Evolutionary conservation across 2,797 vertebrate genomes (phyloP), one percentile per base, ranked within the genome.

Genomic region (Clarias fuscus): DNA sequence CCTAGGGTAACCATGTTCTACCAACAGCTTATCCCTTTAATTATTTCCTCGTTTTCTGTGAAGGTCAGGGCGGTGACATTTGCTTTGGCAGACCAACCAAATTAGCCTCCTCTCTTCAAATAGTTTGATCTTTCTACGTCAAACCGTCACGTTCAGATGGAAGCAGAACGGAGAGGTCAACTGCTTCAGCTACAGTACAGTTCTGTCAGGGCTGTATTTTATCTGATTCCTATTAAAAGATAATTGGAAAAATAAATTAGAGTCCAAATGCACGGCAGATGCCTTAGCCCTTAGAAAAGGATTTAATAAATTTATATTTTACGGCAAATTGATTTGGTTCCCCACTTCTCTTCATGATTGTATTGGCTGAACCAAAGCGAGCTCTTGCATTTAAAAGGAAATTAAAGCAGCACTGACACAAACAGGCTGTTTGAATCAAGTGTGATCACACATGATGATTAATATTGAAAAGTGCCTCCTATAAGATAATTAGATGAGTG

Each of bases 271-370:
- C 88, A 86, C 87, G 77, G 86, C 86, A 89, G 27, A 87, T 79
- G 87, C 88, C 86, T 85, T 86, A 90, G 90, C 90, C 92, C 90
- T 91, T 88, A 87, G 87, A 91, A 91, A 91, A 86, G 90, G 89
- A n/a, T 92, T 94, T 93, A 92, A 94, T 94, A 93, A 93, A 85
- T 85, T 82, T 90, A 87, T 91, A 93, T 94, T 94, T 94, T 92
- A 94, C 93, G 88, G 91, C 71, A 86, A 91, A 95, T 94, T 92
- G 91, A 94, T 93, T 94, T 93, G 89, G 91, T 88, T 82, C 86
- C 75, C n/a, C 53, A 76, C 53, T 37, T 40, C 64, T 86, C 59
- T 56, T 78, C 70, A 89, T 83, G 61, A 90, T 88, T 86, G 91
- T 91, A 88, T 91, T 48, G 82, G 75, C 18, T 24, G 30, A 77